Evolutionary conservation across 2,888 invertebrate species (phyloP), one percentile per base, ranked within the genome.

Genomic region (Ceriagrion tenellum): DNA sequence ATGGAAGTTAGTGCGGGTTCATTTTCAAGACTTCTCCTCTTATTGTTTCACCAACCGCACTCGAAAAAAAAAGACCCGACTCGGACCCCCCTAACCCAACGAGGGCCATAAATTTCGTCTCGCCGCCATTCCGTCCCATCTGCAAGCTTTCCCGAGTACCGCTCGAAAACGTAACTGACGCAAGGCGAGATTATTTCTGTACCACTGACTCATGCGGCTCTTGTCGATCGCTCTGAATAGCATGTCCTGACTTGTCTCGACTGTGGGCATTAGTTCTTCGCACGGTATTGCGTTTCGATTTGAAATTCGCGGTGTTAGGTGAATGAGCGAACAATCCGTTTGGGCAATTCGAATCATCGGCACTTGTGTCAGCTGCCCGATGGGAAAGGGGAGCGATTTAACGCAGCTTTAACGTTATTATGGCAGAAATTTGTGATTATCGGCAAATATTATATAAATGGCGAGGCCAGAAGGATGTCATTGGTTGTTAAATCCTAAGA

Each of bases 11-110:
- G n/a, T 23, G n/a, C 13, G 81, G 74, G 81, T 35, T 81, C 30
- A 81, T 81, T 81, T 81, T 81, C 81, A 35, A 81, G 81, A 26
- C 6, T 26, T 23, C 35, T n/a, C 35, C 18, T 81, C 35, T 30
- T 81, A 81, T 81, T 81, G 81, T 81, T 81, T 35, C 30, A 81
- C 81, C 35, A 13, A 81, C 81, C 81, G n/a, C 69, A 69, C n/a
- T n/a, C 26, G 4, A 69, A n/a, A 35, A 81, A 35, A 13, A 35
- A 81, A n/a, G 69, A 69, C 1, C 18, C 26, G 1, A 69, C 20
- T 59, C 12, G 81, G 81, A 81, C 16, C 81, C 13, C 26, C 12
- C 16, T 81, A 4, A 69, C 6, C 26, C 69, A n/a, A n/a, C 69
- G 35, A 81, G 81, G 35, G 26, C 16, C 81, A 81, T 81, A 35